These are phyloP conservation scores for Tineola bisselliella DNA, from an alignment of 2,888 invertebrate genomes.

Conservation along the genomic window DNA sequence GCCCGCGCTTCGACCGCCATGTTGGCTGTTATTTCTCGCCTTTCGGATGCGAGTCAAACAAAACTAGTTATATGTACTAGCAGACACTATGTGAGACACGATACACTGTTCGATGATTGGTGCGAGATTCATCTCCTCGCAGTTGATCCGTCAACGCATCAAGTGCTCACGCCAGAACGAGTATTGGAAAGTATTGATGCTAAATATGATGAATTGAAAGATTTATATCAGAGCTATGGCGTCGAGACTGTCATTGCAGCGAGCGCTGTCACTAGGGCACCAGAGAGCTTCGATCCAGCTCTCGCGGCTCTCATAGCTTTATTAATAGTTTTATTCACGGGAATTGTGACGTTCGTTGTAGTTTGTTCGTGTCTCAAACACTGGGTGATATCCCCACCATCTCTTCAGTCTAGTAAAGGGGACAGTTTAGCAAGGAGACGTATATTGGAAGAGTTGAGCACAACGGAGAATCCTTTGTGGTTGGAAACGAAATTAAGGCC, in stretches of 20 bases:
- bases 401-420: constrained; percentile 81
- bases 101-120: constrained; percentile 72
- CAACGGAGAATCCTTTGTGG: constrained; percentile 93
- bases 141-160: constrained; percentile 77
- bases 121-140: constrained; percentile 88
- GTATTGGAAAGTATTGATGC: constrained; percentile 84
- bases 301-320: constrained; percentile 86
- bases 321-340: constrained; percentile 84
- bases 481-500: constrained; percentile 90
- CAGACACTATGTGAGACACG: constrained; percentile 48
- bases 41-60: constrained; percentile 76
- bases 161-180: constrained; percentile 80
- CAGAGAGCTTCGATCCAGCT: constrained; percentile 85
- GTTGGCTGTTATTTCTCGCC: constrained; percentile 72
- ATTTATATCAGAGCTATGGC: constrained; percentile 58
- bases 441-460: constrained; percentile 85
- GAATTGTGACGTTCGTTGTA: constrained; percentile 85
- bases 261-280: constrained; percentile 47
- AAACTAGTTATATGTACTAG: constrained; percentile 79
- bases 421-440: constrained; percentile 85
- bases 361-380: constrained; percentile 89
- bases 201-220: constrained; percentile 85
- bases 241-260: constrained; percentile 56
- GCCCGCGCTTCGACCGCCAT: constrained; percentile 65
- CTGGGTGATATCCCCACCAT: constrained; percentile 85